Percentiles rank a stretch among this genome's conserved stretches.
Conservation (phyloP, 1,140 invertebrate genomes). For the Lasaia peninsularis region DNA sequence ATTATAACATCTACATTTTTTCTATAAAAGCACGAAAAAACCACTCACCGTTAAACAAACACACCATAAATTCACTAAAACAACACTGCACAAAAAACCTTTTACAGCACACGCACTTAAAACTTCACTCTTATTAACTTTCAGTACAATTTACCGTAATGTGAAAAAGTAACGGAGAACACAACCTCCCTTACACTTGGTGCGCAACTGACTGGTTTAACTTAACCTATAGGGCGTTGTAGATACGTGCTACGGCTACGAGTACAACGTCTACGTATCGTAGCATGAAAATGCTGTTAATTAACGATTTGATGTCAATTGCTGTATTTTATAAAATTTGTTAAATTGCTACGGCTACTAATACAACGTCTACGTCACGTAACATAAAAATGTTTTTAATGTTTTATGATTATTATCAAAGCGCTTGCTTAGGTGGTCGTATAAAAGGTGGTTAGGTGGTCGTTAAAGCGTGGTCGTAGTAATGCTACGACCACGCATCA, state of each 20-base stretch:
- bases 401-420: too few species aligned
- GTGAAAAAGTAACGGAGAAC: background rate
- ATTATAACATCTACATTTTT: too few species aligned
- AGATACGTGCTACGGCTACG: conserved; percentile 7
- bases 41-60: background rate
- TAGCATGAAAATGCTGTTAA: conserved; percentile 5
- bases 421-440: too few species aligned
- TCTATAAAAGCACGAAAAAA: background rate
- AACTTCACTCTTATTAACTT: conserved; percentile 10
- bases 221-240: conserved; percentile 2
- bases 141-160: background rate
- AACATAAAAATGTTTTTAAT: too few species aligned
- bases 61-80: background rate
- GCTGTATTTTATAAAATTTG: background rate
- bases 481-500: too few species aligned
- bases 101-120: background rate
- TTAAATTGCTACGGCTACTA: too few species aligned
- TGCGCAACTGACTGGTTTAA: conserved; percentile 4
- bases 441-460: too few species aligned
- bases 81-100: background rate
- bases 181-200: conserved; percentile 7
- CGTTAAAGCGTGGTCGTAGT: too few species aligned
- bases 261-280: conserved; percentile 7
- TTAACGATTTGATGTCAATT: background rate
- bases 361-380: too few species aligned